phyloP scores from a whole-genome alignment of 1,140 invertebrate species.

The Neomicropteryx cornuta region DNA sequence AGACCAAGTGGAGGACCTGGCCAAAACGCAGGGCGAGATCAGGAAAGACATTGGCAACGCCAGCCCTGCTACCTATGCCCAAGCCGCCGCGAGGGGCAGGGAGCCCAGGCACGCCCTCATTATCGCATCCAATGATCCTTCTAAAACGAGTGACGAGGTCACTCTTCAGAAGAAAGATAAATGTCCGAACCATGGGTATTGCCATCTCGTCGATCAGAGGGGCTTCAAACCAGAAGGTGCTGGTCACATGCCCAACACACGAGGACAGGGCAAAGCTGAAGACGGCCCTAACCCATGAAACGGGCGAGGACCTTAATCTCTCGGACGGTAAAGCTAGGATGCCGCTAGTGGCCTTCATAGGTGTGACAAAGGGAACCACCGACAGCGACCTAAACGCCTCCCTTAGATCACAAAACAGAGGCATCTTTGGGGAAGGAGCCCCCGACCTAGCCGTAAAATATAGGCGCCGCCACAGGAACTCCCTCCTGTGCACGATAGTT shows the following conservation, averaged over 20 bases:
- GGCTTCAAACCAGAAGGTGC: slow-evolving; percentile 10
- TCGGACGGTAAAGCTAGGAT: not conserved
- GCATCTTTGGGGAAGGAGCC: slow-evolving; percentile 7
- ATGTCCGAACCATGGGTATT: too few relatives aligned
- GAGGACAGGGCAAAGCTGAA: slow-evolving; percentile 4
- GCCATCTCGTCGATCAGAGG: too few relatives aligned
- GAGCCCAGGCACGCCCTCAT: too few relatives aligned
- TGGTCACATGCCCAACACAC: slow-evolving; percentile 9
- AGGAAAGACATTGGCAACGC: too few relatives aligned
- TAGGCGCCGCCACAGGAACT: slow-evolving; percentile 15
- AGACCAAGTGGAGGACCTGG: too few relatives aligned
- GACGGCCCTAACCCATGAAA: too few relatives aligned
- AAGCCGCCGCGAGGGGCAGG: too few relatives aligned
- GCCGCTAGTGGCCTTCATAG: not conserved
- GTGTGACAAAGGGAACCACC: not conserved
- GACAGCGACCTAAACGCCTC: slow-evolving; percentile 9
- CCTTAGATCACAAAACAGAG: slow-evolving; percentile 11
- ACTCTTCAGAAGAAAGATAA: too few relatives aligned
- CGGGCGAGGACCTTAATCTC: not conserved
- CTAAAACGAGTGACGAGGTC: too few relatives aligned
- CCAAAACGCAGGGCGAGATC: too few relatives aligned
- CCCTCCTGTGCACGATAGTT: slow-evolving; percentile 13
- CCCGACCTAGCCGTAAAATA: slow-evolving; percentile 9
- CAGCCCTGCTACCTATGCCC: too few relatives aligned
- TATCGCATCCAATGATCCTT: too few relatives aligned